Evolutionary conservation across 2,113 vertebrate species (phyloP).

Genomic region (Felis chaus): DNA sequence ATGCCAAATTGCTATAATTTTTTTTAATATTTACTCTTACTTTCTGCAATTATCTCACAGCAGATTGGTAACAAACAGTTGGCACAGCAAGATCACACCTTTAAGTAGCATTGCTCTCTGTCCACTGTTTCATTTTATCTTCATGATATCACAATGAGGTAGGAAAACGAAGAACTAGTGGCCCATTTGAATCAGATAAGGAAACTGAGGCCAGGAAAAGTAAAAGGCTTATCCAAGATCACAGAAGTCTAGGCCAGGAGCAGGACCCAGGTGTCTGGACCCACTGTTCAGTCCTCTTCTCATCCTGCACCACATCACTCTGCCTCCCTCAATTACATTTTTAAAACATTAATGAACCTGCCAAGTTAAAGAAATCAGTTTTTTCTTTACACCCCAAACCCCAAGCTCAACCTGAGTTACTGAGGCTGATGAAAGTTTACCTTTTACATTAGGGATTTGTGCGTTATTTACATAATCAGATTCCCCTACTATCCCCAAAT

Average conservation of each 20-base stretch:
- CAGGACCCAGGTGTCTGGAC: not conserved
- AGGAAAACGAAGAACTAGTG: not conserved
- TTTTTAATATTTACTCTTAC: not conserved
- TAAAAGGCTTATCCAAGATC: not conserved
- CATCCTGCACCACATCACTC: rapidly evolving
- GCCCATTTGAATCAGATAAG: not conserved
- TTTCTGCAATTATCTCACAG: not conserved
- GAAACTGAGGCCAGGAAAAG: not conserved
- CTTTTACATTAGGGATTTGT: not conserved
- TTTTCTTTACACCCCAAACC: not conserved
- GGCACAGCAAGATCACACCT: not conserved
- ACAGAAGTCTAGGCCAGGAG: not conserved
- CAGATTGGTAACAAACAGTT: not conserved
- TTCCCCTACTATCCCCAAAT: not conserved
- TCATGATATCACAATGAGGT: not conserved
- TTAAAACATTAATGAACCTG: not conserved
- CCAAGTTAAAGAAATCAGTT: slow-evolving; percentile 15
- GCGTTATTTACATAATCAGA: slow-evolving; percentile 49
- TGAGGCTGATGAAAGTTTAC: slow-evolving; percentile 49
- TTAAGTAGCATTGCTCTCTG: not conserved
- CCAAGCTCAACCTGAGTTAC: not conserved
- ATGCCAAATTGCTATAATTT: not conserved
- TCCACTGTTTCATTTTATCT: not conserved
- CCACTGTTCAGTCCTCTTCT: not conserved
- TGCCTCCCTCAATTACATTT: not conserved